Base-by-base conservation (phyloP, 2,113 vertebrate species). In the Plecotus auritus region DNA sequence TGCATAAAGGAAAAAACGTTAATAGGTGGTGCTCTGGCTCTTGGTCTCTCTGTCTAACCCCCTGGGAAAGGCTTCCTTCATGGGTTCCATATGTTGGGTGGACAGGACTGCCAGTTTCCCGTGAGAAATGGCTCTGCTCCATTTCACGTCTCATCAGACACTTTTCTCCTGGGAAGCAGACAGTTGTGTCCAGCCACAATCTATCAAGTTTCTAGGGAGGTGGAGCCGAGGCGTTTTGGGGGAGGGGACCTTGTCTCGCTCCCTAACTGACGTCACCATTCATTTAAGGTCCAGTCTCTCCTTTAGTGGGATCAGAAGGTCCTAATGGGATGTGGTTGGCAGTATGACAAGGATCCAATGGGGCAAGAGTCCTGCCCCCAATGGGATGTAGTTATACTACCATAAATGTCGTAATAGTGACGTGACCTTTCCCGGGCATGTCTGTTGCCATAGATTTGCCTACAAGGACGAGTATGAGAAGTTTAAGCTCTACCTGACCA, bases 381-480 rank as follows among this genome's bases (percentile, higher is more conserved):
- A 2, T n/a, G 12, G 73, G 7, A 13, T 32, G 13, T 30, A 45
- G 49, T 70, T 45, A 64, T 4, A 12, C 32, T 40, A 26, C 70
- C 51, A 0, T 42, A 66, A n/a, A 30, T 42, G 3, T 1, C 5
- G 69, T 18, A 12, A n/a, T 1, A 13, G 51, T 61, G 5, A 4
- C 2, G 4, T 28, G 66, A 56, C 85, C 72, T 87, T 32, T n/a
- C 28, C 7, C 42, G 88, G 37, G 77, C 22, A 17, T 66, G 77
- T 91, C 42, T 97, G 8, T 95, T 1, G 0, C 80, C 96, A 47
- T 92, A 99, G 99, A 96, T 99, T 99, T 51, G 99, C 99, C 37
- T 99, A 99, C 98, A 99, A 99, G 98, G 99, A 99, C 0, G 99
- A 99, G 96, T 99, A 99, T 85, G 99, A 99, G 98, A 99, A 99